A percentile compares a stretch with the other conserved stretches of the same genome.
These are phyloP conservation scores for Cryptoblepharus egeriae DNA, from an alignment of 2,797 vertebrate genomes.

Conservation along the genomic window DNA sequence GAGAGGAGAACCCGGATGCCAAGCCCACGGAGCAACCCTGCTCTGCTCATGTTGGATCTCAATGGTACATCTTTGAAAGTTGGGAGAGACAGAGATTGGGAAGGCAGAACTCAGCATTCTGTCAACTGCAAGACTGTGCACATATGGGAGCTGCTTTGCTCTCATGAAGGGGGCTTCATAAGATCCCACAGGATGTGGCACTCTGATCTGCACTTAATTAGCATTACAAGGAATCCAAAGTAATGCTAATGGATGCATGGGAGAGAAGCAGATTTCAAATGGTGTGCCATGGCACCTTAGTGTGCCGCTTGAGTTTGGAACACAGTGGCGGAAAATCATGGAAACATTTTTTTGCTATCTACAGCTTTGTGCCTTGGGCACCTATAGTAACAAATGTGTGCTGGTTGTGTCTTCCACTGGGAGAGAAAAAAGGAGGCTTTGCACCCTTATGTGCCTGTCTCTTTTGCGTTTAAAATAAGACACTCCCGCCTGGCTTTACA, in stretches of 20 bases:
- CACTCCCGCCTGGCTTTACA: background rate
- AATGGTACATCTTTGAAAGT: constrained; percentile 62
- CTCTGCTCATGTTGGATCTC: constrained; percentile 73
- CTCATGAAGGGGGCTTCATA: fast-evolving
- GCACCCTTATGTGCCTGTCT: background rate
- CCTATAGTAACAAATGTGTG: too few species aligned
- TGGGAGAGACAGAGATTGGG: background rate
- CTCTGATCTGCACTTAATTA: background rate
- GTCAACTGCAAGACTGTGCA: background rate
- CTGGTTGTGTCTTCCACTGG: too few species aligned
- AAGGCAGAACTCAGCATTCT: background rate
- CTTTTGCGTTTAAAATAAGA: background rate
- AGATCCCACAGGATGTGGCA: too few species aligned
- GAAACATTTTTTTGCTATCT: too few species aligned
- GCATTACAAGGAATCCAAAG: background rate
- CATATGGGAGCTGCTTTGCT: background rate
- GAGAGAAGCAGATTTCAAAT: too few species aligned
- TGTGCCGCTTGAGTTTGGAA: too few species aligned
- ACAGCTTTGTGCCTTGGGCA: too few species aligned
- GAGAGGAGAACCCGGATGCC: constrained; percentile 59
- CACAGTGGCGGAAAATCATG: too few species aligned
- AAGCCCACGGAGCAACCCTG: constrained; percentile 60
- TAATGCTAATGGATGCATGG: background rate
- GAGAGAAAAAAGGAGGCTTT: background rate
- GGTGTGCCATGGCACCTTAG: too few species aligned